Evolutionary conservation across 2,888 invertebrate species (phyloP).

Genomic region (Ormyrus thymus): DNA sequence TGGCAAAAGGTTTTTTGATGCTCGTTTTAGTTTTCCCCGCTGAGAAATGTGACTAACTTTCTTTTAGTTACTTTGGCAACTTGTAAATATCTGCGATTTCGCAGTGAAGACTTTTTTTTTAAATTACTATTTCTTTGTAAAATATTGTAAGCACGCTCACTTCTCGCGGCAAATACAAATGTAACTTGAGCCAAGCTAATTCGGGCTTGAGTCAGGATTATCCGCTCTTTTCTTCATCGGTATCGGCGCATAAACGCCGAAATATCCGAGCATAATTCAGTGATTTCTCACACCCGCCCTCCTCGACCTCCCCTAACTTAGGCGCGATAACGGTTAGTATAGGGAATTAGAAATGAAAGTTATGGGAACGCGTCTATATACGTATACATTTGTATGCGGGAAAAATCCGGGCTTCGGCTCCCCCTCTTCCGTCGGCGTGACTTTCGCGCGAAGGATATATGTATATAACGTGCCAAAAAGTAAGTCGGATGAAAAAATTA

Average conservation of each 20-base stretch:
- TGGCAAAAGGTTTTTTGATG: slow-evolving; percentile 2
- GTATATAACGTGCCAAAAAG: too few species aligned
- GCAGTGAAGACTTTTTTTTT: neutral
- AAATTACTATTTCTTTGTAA: neutral
- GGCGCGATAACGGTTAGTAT: slow-evolving; percentile 16
- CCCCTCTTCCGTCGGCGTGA: neutral
- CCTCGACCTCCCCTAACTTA: neutral
- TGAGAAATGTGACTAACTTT: too few species aligned
- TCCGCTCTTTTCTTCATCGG: neutral
- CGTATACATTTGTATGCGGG: neutral
- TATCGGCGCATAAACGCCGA: neutral
- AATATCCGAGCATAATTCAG: slow-evolving; percentile 26
- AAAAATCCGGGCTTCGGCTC: neutral
- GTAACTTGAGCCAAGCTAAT: neutral
- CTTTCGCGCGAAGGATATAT: too few species aligned
- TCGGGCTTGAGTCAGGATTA: neutral
- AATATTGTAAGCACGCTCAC: neutral
- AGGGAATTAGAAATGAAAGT: neutral
- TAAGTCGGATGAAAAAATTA: too few species aligned
- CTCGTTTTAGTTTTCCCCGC: too few species aligned
- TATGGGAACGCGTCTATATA: neutral
- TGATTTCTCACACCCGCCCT: slow-evolving; percentile 14
- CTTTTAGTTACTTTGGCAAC: too few species aligned
- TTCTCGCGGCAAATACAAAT: neutral
- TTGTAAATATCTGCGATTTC: too few species aligned